phyloP scores from a whole-genome alignment of 2,888 invertebrate species.

The Drosophila rubida region DNA sequence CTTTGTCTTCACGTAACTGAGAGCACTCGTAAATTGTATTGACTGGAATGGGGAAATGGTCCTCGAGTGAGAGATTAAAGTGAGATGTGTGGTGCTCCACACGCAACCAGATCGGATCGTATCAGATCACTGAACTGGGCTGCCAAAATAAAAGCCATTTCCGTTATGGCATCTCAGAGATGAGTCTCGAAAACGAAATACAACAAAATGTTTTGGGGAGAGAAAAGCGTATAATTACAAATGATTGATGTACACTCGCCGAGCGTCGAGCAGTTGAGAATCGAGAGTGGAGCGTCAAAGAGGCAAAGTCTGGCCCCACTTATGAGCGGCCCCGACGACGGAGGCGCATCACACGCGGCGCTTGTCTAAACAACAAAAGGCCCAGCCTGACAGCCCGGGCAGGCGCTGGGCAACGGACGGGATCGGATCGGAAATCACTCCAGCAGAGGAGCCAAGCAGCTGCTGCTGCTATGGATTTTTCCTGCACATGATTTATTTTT shows the following conservation, averaged over 20 bases:
- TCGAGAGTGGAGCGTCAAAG: neutral
- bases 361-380: constrained; percentile 59
- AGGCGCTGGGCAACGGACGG: constrained; percentile 15
- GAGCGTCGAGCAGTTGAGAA: neutral
- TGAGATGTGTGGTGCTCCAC: constrained; percentile 13
- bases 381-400: neutral
- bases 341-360: constrained; percentile 68
- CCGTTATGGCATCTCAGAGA: constrained; percentile 48
- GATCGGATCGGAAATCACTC: constrained; percentile 24
- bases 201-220: constrained; percentile 14
- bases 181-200: constrained; percentile 5
- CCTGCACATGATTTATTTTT: constrained; percentile 63
- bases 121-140: constrained; percentile 60
- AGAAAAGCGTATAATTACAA: constrained; percentile 61
- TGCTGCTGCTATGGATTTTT: constrained; percentile 48
- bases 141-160: constrained; percentile 64
- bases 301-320: constrained; percentile 14
- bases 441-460: constrained; percentile 40
- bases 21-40: constrained; percentile 47
- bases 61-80: constrained; percentile 40
- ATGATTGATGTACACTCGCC: constrained; percentile 67
- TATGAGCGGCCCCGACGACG: constrained; percentile 48
- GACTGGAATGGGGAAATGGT: constrained; percentile 30
- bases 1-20: constrained; percentile 17
- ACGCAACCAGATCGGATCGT: constrained; percentile 48